These are phyloP conservation scores for Telmatherina bonti DNA, from an alignment of 2,797 vertebrate species.

Conservation along the genomic window DNA sequence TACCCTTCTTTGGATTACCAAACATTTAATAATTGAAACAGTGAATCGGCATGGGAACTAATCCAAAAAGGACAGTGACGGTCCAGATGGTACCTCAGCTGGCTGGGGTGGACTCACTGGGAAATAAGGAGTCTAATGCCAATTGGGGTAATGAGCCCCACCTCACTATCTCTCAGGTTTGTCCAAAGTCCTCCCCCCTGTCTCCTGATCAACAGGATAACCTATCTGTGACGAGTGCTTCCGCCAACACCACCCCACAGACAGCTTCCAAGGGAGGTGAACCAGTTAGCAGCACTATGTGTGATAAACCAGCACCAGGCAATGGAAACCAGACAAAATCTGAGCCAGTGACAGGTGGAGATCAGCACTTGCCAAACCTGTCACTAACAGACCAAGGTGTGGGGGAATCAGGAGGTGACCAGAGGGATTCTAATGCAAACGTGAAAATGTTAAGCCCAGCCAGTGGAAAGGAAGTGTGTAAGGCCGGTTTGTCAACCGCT, in stretches of 20 bases:
- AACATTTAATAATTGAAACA: constrained; percentile 51
- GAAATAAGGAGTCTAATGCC: constrained; percentile 79
- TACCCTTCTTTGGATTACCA: constrained; percentile 70
- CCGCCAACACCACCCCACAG: constrained; percentile 16
- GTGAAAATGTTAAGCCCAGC: constrained; percentile 54
- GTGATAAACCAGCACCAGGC: constrained; percentile 59
- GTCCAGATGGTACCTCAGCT: constrained; percentile 85
- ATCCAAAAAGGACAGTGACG: constrained; percentile 89
- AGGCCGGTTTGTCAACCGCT: constrained; percentile 46
- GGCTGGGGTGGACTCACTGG: constrained; percentile 76
- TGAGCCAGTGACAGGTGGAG: constrained; percentile 47
- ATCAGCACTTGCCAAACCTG: constrained; percentile 53
- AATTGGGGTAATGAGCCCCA: constrained; percentile 72
- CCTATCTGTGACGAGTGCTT: constrained; percentile 61
- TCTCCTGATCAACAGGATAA: constrained; percentile 57
- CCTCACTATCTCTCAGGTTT: constrained; percentile 78
- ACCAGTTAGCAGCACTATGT: constrained; percentile 41
- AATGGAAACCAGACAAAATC: constrained; percentile 65
- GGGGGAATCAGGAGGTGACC: constrained; percentile 46
- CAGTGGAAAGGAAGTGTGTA: constrained; percentile 59
- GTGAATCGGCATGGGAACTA: constrained; percentile 90
- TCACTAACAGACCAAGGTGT: constrained; percentile 38
- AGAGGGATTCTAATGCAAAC: constrained; percentile 75
- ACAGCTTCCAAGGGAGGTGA: constrained; percentile 44
- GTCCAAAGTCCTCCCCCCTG: constrained; percentile 60